Evolutionary conservation across 2,797 vertebrate species (phyloP).

Genomic region (Anableps anableps): DNA sequence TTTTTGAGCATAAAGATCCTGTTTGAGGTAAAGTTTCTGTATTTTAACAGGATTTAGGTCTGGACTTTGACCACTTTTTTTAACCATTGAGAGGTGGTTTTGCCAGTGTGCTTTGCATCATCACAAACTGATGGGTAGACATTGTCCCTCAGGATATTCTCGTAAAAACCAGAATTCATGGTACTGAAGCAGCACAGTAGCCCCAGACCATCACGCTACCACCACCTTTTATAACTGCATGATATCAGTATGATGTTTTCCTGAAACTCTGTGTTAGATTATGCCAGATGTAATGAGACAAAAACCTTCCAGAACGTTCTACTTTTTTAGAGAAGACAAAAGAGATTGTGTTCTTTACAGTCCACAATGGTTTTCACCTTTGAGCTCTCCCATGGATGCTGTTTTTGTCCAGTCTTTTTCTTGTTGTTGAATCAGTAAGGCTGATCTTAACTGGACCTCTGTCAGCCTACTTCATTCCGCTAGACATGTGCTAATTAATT

Average conservation of each 20-base stretch:
- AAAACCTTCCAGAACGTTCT: neutral
- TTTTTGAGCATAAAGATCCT: neutral
- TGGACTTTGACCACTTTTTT: neutral
- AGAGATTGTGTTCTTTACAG: too few relatives aligned
- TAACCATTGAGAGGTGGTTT: neutral
- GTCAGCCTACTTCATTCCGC: too few relatives aligned
- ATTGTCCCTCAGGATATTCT: neutral
- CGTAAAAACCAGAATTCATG: neutral
- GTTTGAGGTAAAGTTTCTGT: neutral
- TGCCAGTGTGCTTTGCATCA: neutral
- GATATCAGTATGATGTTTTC: neutral
- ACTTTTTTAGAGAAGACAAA: neutral
- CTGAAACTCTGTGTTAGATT: neutral
- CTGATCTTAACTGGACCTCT: too few relatives aligned
- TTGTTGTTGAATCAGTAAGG: too few relatives aligned
- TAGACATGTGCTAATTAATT: too few relatives aligned
- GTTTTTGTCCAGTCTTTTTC: too few relatives aligned
- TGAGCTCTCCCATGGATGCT: too few relatives aligned
- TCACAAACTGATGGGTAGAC: neutral
- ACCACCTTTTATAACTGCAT: neutral
- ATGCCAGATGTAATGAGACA: neutral
- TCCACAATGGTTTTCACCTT: too few relatives aligned
- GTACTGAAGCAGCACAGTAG: neutral
- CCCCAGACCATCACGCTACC: neutral
- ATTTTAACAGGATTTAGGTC: too few relatives aligned